Evolutionary conservation across 2,113 vertebrate genomes (phyloP).

Genomic region (Pithys albifrons): DNA sequence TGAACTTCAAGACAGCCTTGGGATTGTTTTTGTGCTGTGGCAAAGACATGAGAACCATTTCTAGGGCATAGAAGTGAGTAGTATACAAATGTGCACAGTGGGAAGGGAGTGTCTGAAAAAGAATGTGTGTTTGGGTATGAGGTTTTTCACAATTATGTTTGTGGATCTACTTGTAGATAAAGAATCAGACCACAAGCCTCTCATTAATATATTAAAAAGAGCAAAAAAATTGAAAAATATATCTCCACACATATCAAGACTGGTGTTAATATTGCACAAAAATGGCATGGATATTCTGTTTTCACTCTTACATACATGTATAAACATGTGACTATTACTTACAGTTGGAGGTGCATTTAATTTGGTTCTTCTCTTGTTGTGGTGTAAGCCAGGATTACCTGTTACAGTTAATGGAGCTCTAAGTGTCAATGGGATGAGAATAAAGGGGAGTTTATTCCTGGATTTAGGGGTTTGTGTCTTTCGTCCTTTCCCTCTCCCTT

Average conservation of each 20-base stretch:
- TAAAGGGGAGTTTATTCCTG: neutral
- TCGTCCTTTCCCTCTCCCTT: no score
- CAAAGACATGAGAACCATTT: neutral
- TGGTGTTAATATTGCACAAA: neutral
- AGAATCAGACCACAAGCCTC: neutral
- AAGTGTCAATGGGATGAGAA: neutral
- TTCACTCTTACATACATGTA: neutral
- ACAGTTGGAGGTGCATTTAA: neutral
- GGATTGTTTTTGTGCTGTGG: neutral
- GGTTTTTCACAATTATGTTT: neutral
- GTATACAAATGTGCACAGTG: neutral
- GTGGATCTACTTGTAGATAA: neutral
- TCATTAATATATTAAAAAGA: neutral
- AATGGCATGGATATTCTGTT: neutral
- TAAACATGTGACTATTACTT: neutral
- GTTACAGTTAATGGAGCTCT: neutral
- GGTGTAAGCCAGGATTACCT: neutral
- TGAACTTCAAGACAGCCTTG: neutral
- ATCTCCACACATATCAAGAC: neutral
- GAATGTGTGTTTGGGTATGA: neutral
- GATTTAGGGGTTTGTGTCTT: accelerated
- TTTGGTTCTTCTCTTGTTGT: neutral
- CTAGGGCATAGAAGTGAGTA: neutral
- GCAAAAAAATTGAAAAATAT: neutral
- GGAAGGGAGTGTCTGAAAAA: neutral